Percentiles rank a stretch among this genome's conserved stretches.
These are phyloP conservation scores for Leucophenga varia DNA, from an alignment of 1,140 invertebrate genomes.

Conservation along the genomic window DNA sequence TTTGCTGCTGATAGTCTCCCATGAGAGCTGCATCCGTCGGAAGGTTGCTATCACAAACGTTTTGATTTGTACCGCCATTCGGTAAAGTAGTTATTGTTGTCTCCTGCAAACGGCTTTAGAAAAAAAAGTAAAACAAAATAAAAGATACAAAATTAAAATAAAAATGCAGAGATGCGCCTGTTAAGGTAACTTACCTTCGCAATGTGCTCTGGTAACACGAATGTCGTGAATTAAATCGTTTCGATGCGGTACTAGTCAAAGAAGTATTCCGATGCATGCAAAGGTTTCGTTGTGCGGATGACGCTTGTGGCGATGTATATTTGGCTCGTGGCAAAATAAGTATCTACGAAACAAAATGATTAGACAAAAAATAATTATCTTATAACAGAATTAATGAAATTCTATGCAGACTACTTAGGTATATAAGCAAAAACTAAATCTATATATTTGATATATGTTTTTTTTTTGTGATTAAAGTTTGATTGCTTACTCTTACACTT, in stretches of 20 bases:
- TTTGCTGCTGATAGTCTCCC: slow-evolving; percentile 40
- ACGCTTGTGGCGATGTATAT: slow-evolving; percentile 38
- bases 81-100: slow-evolving; percentile 42
- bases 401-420: too few relatives aligned
- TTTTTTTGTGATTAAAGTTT: too few relatives aligned
- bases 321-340: slow-evolving; percentile 45
- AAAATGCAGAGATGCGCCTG: too few relatives aligned
- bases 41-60: slow-evolving; percentile 17
- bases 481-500: slow-evolving; percentile 42
- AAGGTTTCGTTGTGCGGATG: slow-evolving; percentile 39
- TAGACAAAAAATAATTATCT: too few relatives aligned
- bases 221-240: slow-evolving; percentile 42
- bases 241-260: slow-evolving; percentile 51
- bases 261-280: slow-evolving; percentile 53
- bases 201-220: slow-evolving; percentile 51
- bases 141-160: too few relatives aligned
- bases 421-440: too few relatives aligned
- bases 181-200: slow-evolving; percentile 47
- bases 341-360: slow-evolving; percentile 36
- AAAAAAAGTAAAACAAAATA: too few relatives aligned
- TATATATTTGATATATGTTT: too few relatives aligned
- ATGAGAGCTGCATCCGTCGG: slow-evolving; percentile 5
- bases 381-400: too few relatives aligned
- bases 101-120: slow-evolving; percentile 46
- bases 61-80: slow-evolving; percentile 35